Base-by-base conservation (phyloP, 2,113 vertebrate species). In the Callionymus lyra region DNA sequence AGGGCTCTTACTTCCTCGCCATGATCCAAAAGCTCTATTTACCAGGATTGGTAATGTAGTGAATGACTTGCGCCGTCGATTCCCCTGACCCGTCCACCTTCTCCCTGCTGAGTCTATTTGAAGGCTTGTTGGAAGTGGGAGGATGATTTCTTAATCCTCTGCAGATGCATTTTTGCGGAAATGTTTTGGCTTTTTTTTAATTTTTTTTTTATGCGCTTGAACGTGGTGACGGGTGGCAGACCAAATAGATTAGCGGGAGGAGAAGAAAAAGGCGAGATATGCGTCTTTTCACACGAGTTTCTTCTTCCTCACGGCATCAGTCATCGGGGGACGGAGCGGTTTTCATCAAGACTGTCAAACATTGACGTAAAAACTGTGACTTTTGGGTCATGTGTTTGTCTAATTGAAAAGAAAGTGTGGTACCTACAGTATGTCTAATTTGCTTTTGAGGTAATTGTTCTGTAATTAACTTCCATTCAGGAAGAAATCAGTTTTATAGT, bases 71-170 rank as follows among this genome's bases (percentile, higher is more conserved):
- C 53, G 16, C 49, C 19, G 39, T 27, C 45, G 19, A 44, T 36
- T 44, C 53, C 16, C 61, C 37, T 41, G 44, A 70, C 65, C 65
- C 39, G 2, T 38, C 34, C n/a, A 9, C 41, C 44, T 39, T 39
- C 37, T 38, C 53, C 54, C 64, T 42, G 18, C 21, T 8, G 50
- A 69, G 47, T 70, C 69, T 50, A 52, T 73, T 68, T 73, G 59
- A 45, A 62, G 48, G 41, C 44, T 34, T 62, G 44, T 41, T 38
- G 3, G n/a, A 56, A 66, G 49, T 53, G 60, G 41, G 42, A 44
- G 58, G 64, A 70, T 74, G 70, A 78, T 70, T 77, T 68, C 64
- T 72, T 72, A 72, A 74, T 79, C 71, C 68, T 41, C 43, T 64
- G 40, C 44, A 1, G 41, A 70, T 21, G 56, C 40, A 19, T 66